These are phyloP conservation scores for Sebastes trivittatus DNA, from an alignment of 2,797 vertebrate genomes.

Conservation along the genomic window DNA sequence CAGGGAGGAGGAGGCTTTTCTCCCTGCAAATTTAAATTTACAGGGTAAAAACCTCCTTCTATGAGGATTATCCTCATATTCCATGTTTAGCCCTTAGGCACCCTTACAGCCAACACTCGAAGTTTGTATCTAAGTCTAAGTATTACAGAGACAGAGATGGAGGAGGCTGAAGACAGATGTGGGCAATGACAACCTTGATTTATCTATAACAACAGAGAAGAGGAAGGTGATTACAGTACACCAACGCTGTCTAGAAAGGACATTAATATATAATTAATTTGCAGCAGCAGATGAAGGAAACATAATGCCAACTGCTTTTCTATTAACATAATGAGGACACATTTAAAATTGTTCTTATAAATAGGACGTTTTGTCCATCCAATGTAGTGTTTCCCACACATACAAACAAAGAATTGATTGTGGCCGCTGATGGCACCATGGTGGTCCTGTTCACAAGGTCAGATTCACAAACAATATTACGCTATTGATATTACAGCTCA, in stretches of 20 bases:
- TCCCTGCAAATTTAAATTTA: not conserved
- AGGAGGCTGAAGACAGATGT: not conserved
- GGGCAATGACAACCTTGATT: not conserved
- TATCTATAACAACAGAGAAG: not conserved
- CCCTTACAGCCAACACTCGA: not conserved
- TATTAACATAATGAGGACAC: not conserved
- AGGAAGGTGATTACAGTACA: not conserved
- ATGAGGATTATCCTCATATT: conserved; percentile 2
- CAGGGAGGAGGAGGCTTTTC: not conserved
- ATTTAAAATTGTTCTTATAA: not conserved
- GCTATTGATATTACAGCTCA: not conserved
- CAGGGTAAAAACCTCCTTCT: not conserved
- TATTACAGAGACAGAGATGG: not conserved
- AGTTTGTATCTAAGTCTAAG: not conserved
- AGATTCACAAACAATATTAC: not conserved
- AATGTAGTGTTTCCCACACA: not conserved
- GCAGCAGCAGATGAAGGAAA: not conserved
- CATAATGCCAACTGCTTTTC: not conserved
- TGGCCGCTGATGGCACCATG: not conserved
- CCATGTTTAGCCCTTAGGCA: not conserved
- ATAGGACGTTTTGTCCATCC: not conserved
- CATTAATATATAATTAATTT: not conserved
- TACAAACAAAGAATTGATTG: not conserved
- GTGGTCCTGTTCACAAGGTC: not conserved
- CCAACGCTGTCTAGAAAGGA: not conserved